Evolutionary conservation across 2,888 invertebrate genomes (phyloP).

Genomic region (Catocala nupta): DNA sequence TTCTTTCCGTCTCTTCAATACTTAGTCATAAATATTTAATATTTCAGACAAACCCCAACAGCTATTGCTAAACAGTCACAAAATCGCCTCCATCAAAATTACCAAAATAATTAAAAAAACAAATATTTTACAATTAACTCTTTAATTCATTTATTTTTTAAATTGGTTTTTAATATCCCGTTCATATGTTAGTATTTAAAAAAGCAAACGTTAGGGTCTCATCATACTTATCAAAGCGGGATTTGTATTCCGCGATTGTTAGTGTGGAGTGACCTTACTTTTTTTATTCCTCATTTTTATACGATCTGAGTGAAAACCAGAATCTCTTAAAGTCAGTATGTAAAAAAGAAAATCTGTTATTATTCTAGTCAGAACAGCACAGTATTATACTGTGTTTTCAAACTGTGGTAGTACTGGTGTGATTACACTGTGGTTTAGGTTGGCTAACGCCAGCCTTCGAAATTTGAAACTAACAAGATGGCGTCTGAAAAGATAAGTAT

Average conservation of each 20-base stretch:
- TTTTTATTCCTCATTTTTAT: neutral
- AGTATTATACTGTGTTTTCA: conserved; percentile 44
- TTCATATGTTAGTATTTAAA: no score
- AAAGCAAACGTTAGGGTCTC: no score
- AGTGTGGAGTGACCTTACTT: no score
- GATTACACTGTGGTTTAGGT: conserved; percentile 24
- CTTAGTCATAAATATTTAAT: conserved; percentile 8
- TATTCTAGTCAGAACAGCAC: conserved; percentile 42
- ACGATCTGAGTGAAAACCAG: conserved; percentile 51
- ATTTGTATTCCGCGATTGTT: no score
- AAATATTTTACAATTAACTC: no score
- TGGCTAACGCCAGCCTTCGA: neutral
- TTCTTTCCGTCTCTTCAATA: conserved; percentile 37
- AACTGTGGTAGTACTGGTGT: conserved; percentile 61
- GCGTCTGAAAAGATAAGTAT: no score
- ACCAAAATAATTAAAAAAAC: no score
- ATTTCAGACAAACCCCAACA: conserved; percentile 12
- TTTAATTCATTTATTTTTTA: no score
- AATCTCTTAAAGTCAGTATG: conserved; percentile 45
- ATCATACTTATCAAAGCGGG: no score
- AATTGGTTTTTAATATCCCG: no score
- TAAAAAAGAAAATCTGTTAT: conserved; percentile 21
- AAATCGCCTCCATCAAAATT: conserved; percentile 44
- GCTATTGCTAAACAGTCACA: conserved; percentile 26
- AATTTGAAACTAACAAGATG: no score